These are phyloP conservation scores for Coccyzus lansbergi DNA, from an alignment of 2,797 vertebrate species.

Conservation along the genomic window DNA sequence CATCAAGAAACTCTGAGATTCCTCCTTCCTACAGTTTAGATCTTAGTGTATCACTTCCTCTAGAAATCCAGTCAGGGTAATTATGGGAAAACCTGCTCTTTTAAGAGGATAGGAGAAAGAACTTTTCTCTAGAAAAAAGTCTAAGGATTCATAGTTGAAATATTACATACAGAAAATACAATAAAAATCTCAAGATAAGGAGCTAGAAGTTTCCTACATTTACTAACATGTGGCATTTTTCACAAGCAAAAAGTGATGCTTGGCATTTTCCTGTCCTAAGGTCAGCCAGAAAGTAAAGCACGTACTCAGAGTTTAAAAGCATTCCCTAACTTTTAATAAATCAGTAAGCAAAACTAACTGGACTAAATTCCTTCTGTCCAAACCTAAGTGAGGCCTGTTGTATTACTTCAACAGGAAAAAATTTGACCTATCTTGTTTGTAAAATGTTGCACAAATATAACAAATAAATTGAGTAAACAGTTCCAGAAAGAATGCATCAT, in stretches of 20 bases:
- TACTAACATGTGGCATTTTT: background rate
- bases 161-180: background rate
- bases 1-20: background rate
- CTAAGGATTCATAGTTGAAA: background rate
- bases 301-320: background rate
- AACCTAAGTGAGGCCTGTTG: background rate
- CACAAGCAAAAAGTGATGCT: background rate
- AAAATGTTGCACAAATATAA: conserved; percentile 7
- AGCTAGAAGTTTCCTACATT: background rate
- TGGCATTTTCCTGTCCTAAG: background rate
- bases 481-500: background rate
- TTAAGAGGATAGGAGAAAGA: background rate
- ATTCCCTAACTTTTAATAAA: background rate
- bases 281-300: background rate
- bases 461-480: conserved; percentile 24
- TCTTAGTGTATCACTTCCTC: background rate
- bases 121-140: background rate
- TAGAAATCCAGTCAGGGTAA: background rate
- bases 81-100: background rate
- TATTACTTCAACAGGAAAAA: conserved; percentile 40
- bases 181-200: background rate
- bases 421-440: conserved; percentile 2
- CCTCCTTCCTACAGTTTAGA: background rate
- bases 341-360: conserved; percentile 8
- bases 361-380: background rate